These are phyloP conservation scores for Bombus ignitus DNA, from an alignment of 1,140 invertebrate species.

Conservation along the genomic window DNA sequence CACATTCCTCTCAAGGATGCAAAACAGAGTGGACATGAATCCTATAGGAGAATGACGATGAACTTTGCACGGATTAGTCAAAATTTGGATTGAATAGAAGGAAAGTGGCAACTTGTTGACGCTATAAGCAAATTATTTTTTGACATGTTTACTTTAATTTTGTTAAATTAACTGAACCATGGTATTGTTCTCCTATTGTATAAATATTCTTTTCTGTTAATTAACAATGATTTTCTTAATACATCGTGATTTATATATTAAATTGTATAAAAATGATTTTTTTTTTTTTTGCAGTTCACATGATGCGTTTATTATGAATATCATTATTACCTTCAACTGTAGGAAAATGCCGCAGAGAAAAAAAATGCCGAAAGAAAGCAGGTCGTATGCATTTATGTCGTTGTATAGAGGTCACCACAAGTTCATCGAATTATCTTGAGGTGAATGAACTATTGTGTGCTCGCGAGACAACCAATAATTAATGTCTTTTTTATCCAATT, in stretches of 20 bases:
- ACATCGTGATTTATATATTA: neutral
- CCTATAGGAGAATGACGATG: slow-evolving; percentile 24
- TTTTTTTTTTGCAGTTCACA: neutral
- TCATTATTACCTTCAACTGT: neutral
- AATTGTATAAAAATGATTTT: neutral
- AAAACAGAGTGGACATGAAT: slow-evolving; percentile 23
- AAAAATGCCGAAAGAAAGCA: slow-evolving; percentile 39
- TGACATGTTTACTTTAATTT: neutral
- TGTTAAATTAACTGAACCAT: neutral
- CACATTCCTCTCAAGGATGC: slow-evolving; percentile 56
- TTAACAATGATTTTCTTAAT: neutral
- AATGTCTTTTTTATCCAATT: slow-evolving; percentile 51
- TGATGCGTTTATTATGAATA: neutral
- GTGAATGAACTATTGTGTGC: slow-evolving; percentile 51
- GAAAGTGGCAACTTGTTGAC: neutral
- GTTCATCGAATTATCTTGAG: slow-evolving; percentile 36
- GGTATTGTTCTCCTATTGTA: neutral
- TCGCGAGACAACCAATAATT: slow-evolving; percentile 26
- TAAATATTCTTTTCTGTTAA: neutral
- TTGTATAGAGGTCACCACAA: slow-evolving; percentile 14
- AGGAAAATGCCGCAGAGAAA: neutral
- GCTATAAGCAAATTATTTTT: neutral
- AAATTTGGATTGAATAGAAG: slow-evolving; percentile 29
- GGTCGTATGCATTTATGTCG: slow-evolving; percentile 16
- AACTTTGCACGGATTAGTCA: slow-evolving; percentile 41